A percentile compares a stretch with the other conserved stretches of the same genome.
phyloP scores from a whole-genome alignment of 2,113 vertebrate species.

The Okapia johnstoni region DNA sequence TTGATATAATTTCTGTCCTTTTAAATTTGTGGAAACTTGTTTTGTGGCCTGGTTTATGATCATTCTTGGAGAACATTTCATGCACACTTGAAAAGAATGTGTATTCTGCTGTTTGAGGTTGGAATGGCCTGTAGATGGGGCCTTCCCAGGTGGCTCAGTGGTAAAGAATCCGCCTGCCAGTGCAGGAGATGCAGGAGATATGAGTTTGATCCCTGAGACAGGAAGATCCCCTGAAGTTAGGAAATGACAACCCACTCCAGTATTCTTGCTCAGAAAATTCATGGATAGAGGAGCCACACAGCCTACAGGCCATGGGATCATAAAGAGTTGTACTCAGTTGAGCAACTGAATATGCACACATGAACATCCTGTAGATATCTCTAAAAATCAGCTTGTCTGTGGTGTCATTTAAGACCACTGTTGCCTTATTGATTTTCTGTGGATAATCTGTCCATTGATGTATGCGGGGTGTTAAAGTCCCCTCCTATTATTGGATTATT shows the following conservation, averaged over 20 bases:
- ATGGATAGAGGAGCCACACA: no score
- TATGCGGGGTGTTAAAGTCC: not conserved
- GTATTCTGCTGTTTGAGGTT: not conserved
- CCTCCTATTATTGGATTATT: not conserved
- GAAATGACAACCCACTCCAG: no score
- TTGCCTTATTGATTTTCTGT: not conserved
- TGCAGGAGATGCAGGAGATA: no score
- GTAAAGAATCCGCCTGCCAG: no score
- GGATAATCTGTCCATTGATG: not conserved
- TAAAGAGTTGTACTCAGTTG: no score
- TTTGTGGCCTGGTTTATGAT: not conserved
- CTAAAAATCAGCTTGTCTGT: not conserved
- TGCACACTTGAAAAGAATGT: not conserved
- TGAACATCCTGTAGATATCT: not conserved
- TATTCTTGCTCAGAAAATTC: no score
- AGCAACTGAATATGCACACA: no score
- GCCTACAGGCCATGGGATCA: no score
- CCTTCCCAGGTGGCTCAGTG: no score
- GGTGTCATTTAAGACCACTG: not conserved
- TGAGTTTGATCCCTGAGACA: no score
- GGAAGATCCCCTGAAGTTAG: no score
- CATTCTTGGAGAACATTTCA: not conserved
- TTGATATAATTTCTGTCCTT: not conserved
- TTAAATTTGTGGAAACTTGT: not conserved
- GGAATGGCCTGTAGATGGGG: not conserved